Evolutionary conservation across 2,113 vertebrate genomes (phyloP).

Genomic region (Lycaon pictus): DNA sequence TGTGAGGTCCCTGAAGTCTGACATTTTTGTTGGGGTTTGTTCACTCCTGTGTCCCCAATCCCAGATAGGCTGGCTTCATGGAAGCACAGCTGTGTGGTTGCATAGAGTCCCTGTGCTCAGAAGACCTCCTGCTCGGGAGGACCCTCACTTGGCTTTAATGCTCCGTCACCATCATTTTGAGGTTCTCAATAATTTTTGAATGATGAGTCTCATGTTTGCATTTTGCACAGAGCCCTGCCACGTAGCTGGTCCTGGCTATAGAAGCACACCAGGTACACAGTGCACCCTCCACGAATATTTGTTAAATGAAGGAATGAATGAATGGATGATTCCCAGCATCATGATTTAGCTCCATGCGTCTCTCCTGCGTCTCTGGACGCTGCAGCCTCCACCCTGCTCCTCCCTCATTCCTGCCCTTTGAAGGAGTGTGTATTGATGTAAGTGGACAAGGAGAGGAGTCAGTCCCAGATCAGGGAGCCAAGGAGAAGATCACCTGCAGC

Average conservation of each 20-base stretch:
- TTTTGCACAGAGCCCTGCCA: background rate
- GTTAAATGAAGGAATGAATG: background rate
- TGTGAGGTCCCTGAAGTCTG: background rate
- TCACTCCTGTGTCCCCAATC: background rate
- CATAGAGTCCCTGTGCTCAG: fast-evolving
- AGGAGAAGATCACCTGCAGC: slow-evolving; percentile 85
- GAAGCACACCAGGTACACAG: background rate
- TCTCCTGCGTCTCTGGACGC: background rate
- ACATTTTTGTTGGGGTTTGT: background rate
- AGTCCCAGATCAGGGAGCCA: slow-evolving; percentile 73
- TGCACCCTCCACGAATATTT: fast-evolving
- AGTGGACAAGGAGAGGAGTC: slow-evolving; percentile 84
- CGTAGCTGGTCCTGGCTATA: fast-evolving
- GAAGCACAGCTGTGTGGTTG: fast-evolving
- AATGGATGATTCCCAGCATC: background rate
- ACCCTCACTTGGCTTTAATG: background rate
- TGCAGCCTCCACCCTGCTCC: background rate
- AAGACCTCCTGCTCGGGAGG: background rate
- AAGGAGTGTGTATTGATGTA: slow-evolving; percentile 81
- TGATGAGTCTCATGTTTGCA: fast-evolving
- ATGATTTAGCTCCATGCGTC: background rate
- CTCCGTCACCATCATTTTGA: background rate
- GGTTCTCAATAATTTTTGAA: background rate
- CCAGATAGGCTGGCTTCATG: background rate
- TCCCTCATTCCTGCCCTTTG: slow-evolving; percentile 24